Evolutionary conservation across 2,888 invertebrate genomes (phyloP).

Genomic region (Drosophila histrio): DNA sequence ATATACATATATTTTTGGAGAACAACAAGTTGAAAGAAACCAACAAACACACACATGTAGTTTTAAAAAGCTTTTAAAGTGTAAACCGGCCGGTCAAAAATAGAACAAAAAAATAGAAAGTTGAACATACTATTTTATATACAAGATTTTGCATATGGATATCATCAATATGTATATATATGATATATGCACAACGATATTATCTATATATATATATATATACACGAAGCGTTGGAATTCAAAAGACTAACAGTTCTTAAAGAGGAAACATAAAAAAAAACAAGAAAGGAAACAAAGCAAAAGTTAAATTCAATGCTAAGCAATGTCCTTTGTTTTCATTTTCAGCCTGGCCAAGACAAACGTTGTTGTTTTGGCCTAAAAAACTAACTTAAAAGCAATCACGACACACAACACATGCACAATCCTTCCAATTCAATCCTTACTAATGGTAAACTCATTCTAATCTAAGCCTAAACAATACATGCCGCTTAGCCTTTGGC

Average conservation of each 20-base stretch:
- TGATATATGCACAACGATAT: slow-evolving; percentile 35
- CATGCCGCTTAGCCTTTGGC: slow-evolving; percentile 65
- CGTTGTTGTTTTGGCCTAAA: background rate
- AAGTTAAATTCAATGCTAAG: slow-evolving; percentile 8
- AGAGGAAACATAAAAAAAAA: slow-evolving; percentile 44
- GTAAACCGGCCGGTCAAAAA: slow-evolving; percentile 45
- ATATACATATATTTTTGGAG: slow-evolving; percentile 56
- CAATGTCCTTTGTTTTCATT: slow-evolving; percentile 1
- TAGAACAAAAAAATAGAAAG: slow-evolving; percentile 9
- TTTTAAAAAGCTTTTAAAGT: slow-evolving; percentile 68
- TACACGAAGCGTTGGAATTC: slow-evolving; percentile 63
- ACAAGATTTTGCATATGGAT: slow-evolving; percentile 59
- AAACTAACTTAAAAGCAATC: slow-evolving; percentile 26
- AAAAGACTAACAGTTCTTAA: slow-evolving; percentile 77
- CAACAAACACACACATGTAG: slow-evolving; percentile 38
- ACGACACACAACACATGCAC: slow-evolving; percentile 22
- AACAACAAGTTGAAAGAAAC: slow-evolving; percentile 19
- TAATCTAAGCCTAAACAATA: slow-evolving; percentile 38
- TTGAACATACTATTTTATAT: slow-evolving; percentile 72
- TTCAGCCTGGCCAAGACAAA: background rate
- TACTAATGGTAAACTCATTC: slow-evolving; percentile 32
- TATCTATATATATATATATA: slow-evolving; percentile 49
- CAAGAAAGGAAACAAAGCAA: slow-evolving; percentile 8
- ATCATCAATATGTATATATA: slow-evolving; percentile 46
- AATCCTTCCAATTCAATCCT: slow-evolving; percentile 51